These are phyloP conservation scores for Prionailurus bengalensis DNA, from an alignment of 2,113 vertebrate genomes.

Conservation along the genomic window DNA sequence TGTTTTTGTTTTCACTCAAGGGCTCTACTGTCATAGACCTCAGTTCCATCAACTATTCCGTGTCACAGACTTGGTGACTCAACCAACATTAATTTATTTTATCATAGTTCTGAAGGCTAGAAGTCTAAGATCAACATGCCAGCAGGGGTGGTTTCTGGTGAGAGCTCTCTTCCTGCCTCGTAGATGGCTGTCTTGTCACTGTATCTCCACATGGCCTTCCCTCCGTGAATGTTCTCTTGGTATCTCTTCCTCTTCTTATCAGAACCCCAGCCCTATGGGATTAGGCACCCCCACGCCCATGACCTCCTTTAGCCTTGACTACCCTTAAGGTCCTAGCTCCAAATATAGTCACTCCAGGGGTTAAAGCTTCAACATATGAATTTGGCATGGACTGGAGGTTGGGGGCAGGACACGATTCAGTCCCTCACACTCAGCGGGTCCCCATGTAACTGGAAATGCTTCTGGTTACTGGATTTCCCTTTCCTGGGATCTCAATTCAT, in stretches of 20 bases:
- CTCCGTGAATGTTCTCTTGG: not conserved
- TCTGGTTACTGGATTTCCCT: not conserved
- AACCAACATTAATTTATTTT: too few relatives aligned
- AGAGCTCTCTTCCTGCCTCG: not conserved
- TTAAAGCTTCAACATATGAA: not conserved
- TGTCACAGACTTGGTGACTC: too few relatives aligned
- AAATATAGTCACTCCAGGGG: not conserved
- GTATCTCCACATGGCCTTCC: not conserved
- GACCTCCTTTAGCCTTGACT: not conserved
- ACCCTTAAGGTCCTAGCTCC: not conserved
- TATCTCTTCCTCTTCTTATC: not conserved
- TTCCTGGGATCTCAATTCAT: not conserved
- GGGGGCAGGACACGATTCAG: not conserved
- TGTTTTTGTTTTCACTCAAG: not conserved
- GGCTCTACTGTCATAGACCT: not conserved
- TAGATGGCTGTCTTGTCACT: not conserved
- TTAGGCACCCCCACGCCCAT: not conserved
- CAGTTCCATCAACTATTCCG: not conserved
- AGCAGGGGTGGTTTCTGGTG: not conserved
- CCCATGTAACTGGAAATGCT: not conserved
- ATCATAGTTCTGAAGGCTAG: not conserved
- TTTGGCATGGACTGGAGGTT: not conserved
- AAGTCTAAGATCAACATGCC: not conserved
- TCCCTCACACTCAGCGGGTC: not conserved
- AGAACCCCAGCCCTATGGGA: not conserved